Evolutionary conservation across 1,140 invertebrate species (phyloP), one percentile per base, ranked within the genome.

Genomic region (Philopotamus ludificatus): DNA sequence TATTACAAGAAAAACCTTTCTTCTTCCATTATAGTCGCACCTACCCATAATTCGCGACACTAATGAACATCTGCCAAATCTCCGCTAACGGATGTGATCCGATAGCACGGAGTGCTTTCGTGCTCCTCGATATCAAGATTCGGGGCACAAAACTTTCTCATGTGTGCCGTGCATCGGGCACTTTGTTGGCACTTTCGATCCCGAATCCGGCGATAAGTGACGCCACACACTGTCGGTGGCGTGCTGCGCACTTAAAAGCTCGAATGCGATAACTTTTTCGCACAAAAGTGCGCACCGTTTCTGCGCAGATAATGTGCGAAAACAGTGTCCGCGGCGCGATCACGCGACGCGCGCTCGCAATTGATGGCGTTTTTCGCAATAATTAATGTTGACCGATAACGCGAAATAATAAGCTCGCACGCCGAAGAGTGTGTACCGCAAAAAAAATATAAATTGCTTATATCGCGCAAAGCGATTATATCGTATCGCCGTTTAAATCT

Each of bases 301-400:
- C 12, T 12, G 28, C 28, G 4, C 4, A 34, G 28, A 34, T 34
- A 34, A 34, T 7, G 12, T 7, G 12, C 12, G 12, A 34, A 34
- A 34, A 34, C 4, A 34, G 28, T 34, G 28, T 34, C 28, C 28
- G n/a, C n/a, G 4, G 12, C 28, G 4, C 12, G 12, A 34, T 34
- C 28, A 34, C 28, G 53, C 41, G n/a, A 55, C 39, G 23, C 55
- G 20, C 54, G 58, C 58, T 51, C 10, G 20, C 34, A 50, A 68
- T 60, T 60, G 60, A 68, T 68, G 53, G 55, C 61, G 26, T 57
- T 41, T 58, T 60, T 64, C 66, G 44, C 16, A 41, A 45, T 63
- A 60, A 68, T 68, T 68, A 68, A 68, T 68, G 61, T 47, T 39
- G 25, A 20, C 51, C 62, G 61, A 68, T 68, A 64, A 45, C 51